A percentile compares a stretch with the other conserved stretches of the same genome.
Evolutionary conservation across 2,888 invertebrate species (phyloP).

Genomic region (Thereva unica): DNA sequence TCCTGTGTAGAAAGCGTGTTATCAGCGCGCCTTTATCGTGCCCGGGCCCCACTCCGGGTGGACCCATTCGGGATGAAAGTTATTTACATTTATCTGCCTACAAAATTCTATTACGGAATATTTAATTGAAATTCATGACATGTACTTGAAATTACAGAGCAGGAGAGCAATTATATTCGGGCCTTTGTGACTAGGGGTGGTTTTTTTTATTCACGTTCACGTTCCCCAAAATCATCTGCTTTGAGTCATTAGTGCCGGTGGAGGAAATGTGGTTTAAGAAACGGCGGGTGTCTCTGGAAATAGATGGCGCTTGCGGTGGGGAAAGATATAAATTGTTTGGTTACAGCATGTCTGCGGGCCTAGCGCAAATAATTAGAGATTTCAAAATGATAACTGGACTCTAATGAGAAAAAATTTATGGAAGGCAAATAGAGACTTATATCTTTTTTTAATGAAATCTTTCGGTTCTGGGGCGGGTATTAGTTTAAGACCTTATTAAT

Average conservation of each 20-base stretch:
- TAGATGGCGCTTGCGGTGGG: not conserved
- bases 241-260: constrained; percentile 34
- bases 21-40: constrained; percentile 16
- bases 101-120: constrained; percentile 36
- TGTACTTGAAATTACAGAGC: constrained; percentile 36
- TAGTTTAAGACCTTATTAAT: no score
- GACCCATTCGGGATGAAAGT: constrained; percentile 30
- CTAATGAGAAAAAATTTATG: constrained; percentile 23
- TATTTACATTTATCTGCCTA: constrained; percentile 38
- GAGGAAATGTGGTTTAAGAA: constrained; percentile 10
- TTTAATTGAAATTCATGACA: constrained; percentile 39
- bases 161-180: constrained; percentile 28
- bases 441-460: not conserved
- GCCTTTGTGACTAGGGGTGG: constrained; percentile 26
- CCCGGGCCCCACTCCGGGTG: constrained; percentile 14
- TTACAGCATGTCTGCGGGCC: constrained; percentile 21
- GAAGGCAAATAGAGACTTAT: constrained; percentile 2
- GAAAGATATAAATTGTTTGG: constrained; percentile 26
- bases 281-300: not conserved
- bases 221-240: constrained; percentile 27
- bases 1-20: constrained; percentile 8
- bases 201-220: constrained; percentile 9
- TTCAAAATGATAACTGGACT: constrained; percentile 24
- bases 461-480: not conserved
- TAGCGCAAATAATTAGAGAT: constrained; percentile 20